These are phyloP conservation scores for Macquaria ambigua DNA, from an alignment of 2,113 vertebrate genomes.

Conservation along the genomic window DNA sequence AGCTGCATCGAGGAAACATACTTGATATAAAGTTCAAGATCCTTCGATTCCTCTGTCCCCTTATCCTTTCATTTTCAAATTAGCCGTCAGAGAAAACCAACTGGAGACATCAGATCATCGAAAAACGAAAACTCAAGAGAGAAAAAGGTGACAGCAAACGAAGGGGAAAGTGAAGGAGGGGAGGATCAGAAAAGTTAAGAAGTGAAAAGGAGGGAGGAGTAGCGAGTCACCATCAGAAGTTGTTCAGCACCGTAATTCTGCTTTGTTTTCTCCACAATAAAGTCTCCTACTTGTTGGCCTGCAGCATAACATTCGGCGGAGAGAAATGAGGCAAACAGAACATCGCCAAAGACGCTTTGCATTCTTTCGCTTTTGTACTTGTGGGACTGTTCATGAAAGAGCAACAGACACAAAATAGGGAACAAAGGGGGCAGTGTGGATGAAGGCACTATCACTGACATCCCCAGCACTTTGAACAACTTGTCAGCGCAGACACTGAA, in stretches of 20 bases:
- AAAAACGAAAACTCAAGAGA: slow-evolving; percentile 41
- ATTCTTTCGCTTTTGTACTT: slow-evolving; percentile 89
- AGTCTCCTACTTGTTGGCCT: slow-evolving; percentile 60
- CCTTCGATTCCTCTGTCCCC: slow-evolving; percentile 12
- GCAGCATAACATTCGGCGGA: slow-evolving; percentile 38
- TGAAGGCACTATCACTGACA: slow-evolving; percentile 92
- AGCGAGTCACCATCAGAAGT: slow-evolving; percentile 63
- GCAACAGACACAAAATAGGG: slow-evolving; percentile 76
- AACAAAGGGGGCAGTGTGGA: slow-evolving; percentile 93
- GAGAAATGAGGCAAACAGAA: slow-evolving; percentile 76
- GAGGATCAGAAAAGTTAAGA: slow-evolving; percentile 65
- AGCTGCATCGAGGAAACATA: slow-evolving; percentile 25
- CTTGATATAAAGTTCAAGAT: slow-evolving; percentile 1
- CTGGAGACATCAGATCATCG: slow-evolving; percentile 51
- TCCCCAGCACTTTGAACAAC: slow-evolving; percentile 97
- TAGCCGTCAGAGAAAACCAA: slow-evolving; percentile 8
- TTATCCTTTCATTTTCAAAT: slow-evolving; percentile 27
- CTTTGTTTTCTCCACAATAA: slow-evolving; percentile 72
- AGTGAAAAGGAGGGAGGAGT: slow-evolving; percentile 72
- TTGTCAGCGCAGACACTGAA: slow-evolving; percentile 95
- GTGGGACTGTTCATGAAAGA: slow-evolving; percentile 70
- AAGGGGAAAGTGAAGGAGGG: slow-evolving; percentile 51
- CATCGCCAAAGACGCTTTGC: slow-evolving; percentile 88
- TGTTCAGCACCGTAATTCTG: slow-evolving; percentile 58
- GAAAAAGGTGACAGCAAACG: slow-evolving; percentile 38